A percentile compares a stretch with the other conserved stretches of the same genome.
Conservation (phyloP, 2,888 invertebrate species). For the Notocelia uddmanniana region DNA sequence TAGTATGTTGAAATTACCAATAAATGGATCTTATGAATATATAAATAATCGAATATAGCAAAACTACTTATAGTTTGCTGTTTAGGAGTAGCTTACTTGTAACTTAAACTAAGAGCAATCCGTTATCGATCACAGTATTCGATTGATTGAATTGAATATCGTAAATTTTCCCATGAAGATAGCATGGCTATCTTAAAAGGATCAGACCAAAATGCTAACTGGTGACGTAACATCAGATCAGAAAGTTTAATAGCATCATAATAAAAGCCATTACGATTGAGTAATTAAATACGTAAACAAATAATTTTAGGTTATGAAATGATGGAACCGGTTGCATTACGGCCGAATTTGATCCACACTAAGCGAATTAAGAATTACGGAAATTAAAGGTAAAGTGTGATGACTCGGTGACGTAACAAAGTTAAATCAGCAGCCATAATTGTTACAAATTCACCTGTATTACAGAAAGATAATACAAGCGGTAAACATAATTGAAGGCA, state of each 20-base stretch:
- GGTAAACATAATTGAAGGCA: slow-evolving; percentile 28
- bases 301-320: slow-evolving; percentile 51
- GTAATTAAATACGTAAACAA: slow-evolving; percentile 53
- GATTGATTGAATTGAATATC: slow-evolving; percentile 49
- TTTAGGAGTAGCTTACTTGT: background rate
- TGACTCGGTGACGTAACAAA: slow-evolving; percentile 38
- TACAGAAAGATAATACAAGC: slow-evolving; percentile 34
- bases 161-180: slow-evolving; percentile 49
- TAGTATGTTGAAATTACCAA: background rate
- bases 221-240: slow-evolving; percentile 57
- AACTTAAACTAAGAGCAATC: slow-evolving; percentile 1
- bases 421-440: slow-evolving; percentile 32
- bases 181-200: slow-evolving; percentile 58
- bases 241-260: slow-evolving; percentile 55
- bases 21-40: background rate
- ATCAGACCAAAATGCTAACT: slow-evolving; percentile 50
- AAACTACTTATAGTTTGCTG: too few species aligned
- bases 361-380: slow-evolving; percentile 41
- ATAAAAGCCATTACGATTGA: slow-evolving; percentile 53
- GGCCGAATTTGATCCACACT: slow-evolving; percentile 35
- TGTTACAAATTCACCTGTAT: slow-evolving; percentile 30
- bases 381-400: slow-evolving; percentile 43
- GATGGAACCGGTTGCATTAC: slow-evolving; percentile 43
- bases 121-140: slow-evolving; percentile 31
- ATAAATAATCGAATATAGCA: too few species aligned